Evolutionary conservation across 2,113 vertebrate genomes (phyloP).

Genomic region (Hemibagrus wyckioides): DNA sequence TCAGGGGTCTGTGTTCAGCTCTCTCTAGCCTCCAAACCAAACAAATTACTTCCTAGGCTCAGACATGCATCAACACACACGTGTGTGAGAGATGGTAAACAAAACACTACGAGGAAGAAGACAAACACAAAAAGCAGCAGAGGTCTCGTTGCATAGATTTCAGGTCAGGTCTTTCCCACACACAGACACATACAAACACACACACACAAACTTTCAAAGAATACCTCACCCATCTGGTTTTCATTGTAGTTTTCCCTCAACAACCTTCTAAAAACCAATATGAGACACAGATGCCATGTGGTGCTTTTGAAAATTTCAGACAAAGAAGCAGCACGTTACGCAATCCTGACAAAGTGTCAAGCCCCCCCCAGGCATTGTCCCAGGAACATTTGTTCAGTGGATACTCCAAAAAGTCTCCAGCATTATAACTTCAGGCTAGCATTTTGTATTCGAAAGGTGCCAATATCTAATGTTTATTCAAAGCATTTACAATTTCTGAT

Average conservation of each 20-base stretch:
- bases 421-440: not conserved
- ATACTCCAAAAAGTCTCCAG: not conserved
- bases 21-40: slow-evolving; percentile 71
- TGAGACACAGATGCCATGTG: slow-evolving; percentile 46
- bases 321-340: not conserved
- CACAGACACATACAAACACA: slow-evolving; percentile 36
- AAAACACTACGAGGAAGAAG: slow-evolving; percentile 52
- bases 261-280: slow-evolving; percentile 39
- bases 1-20: slow-evolving; percentile 57
- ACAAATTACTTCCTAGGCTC: slow-evolving; percentile 58
- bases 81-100: slow-evolving; percentile 18
- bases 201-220: slow-evolving; percentile 40
- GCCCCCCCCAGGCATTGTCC: not conserved
- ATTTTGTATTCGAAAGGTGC: not conserved
- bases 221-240: slow-evolving; percentile 55
- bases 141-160: slow-evolving; percentile 43
- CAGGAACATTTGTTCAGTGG: not conserved
- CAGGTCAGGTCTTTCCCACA: slow-evolving; percentile 55
- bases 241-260: slow-evolving; percentile 49
- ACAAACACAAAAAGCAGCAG: slow-evolving; percentile 54
- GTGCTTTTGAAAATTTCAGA: slow-evolving; percentile 20
- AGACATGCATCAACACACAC: slow-evolving; percentile 34
- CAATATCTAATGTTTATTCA: not conserved
- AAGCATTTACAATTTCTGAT: not conserved
- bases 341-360: slow-evolving; percentile 19